Conservation (phyloP, 2,888 invertebrate species). For the Ectropis crepuscularia region DNA sequence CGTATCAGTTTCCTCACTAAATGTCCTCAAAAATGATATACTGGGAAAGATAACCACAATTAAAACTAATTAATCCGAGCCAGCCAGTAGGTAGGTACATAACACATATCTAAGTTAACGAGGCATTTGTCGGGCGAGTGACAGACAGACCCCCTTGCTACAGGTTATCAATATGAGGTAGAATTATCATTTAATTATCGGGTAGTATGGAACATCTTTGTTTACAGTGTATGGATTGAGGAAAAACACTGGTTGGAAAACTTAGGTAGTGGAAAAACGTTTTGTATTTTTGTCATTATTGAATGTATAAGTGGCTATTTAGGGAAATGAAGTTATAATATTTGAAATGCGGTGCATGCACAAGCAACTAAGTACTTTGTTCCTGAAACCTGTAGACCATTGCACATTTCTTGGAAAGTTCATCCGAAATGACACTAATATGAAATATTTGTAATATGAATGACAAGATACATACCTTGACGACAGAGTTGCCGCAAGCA, state of each 20-base stretch:
- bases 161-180: conserved; percentile 17
- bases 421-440: too few relatives aligned
- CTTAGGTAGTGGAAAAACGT: too few relatives aligned
- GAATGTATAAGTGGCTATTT: too few relatives aligned
- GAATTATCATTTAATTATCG: not conserved
- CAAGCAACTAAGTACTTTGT: too few relatives aligned
- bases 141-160: conserved; percentile 24
- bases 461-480: conserved; percentile 63
- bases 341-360: too few relatives aligned
- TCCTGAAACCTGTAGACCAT: too few relatives aligned
- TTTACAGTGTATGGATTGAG: not conserved
- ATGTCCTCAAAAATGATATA: conserved; percentile 2
- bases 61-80: conserved; percentile 17
- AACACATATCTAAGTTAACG: not conserved
- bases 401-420: too few relatives aligned
- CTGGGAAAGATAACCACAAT: conserved; percentile 19
- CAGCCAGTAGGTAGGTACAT: not conserved
- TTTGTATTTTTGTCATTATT: too few relatives aligned
- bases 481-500: conserved; percentile 85
- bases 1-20: conserved; percentile 10
- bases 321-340: too few relatives aligned
- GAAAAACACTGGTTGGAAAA: too few relatives aligned
- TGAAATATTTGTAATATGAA: too few relatives aligned
- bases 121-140: conserved; percentile 10
- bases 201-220: not conserved